Evolutionary conservation across 2,888 invertebrate species (phyloP), one percentile per base, ranked within the genome.

Genomic region (Drosophila nigricruria): DNA sequence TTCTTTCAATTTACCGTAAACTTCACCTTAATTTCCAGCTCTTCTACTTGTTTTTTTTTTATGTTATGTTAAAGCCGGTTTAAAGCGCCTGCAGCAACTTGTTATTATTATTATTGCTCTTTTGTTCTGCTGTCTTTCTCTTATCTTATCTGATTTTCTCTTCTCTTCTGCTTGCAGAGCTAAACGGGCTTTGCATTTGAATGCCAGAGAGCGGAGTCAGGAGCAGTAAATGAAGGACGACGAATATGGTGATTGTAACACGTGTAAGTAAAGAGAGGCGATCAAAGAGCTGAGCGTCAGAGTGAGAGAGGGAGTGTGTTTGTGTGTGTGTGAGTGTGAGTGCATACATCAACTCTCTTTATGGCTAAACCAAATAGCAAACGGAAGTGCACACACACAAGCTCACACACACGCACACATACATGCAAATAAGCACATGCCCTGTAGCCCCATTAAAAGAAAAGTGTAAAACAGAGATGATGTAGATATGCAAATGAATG

Each of bases 181-280:
- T 56, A 56, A 72, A 79, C 71, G 60, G 74, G 73, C 61, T 38
- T 71, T 47, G 52, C 58, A 32, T 53, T 71, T 87, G 78, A 64
- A 87, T 80, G 89, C 78, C 82, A 76, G 68, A 57, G 67, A 76
- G 68, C 54, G 66, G 30, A 30, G 10, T 61, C 77, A 78, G 89
- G 83, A 81, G 69, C 85, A 91, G 93, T 93, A 93, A 93, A 93
- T 93, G 93, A 93, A 92, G 93, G 91, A 91, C 88, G 94, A 90
- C 89, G 94, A 94, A 94, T 94, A 96, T 96, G 96, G 96, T 96
- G 94, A 96, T 96, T 94, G 96, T 96, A 94, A 96, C 96, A 94
- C 95, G 96, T 94, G 96, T 96, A 93, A 94, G 95, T 93, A 42
- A 54, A 70, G 60, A 66, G 43, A 27, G 42, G 6, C 45, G 36